Conservation (phyloP, 1,140 invertebrate genomes). For the Idris sp. region DNA sequence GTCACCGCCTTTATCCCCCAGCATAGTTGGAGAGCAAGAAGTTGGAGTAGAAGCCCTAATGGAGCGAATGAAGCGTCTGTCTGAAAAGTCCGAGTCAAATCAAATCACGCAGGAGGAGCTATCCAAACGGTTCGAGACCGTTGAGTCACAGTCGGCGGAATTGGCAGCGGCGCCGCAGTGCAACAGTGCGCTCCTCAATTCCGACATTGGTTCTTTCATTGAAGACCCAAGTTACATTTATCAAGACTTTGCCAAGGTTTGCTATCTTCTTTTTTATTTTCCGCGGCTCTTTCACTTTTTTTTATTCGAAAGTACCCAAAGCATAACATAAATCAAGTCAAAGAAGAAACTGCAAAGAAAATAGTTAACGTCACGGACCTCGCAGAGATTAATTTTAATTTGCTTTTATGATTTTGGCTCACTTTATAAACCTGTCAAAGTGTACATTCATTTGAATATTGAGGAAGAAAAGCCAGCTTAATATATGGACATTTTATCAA, state of each 20-base stretch:
- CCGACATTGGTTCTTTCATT: slow-evolving; percentile 85
- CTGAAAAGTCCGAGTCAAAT: slow-evolving; percentile 82
- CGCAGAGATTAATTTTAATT: too few species aligned
- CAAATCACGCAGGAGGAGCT: slow-evolving; percentile 87
- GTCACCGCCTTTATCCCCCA: slow-evolving; percentile 77
- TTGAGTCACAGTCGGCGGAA: slow-evolving; percentile 87
- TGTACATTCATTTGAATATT: too few species aligned
- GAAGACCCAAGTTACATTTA: slow-evolving; percentile 89
- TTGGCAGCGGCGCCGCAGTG: slow-evolving; percentile 79
- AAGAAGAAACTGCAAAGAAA: too few species aligned
- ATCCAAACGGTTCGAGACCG: slow-evolving; percentile 86
- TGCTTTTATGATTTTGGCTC: too few species aligned
- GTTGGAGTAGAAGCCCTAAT: slow-evolving; percentile 87
- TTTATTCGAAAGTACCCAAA: too few species aligned
- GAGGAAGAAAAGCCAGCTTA: too few species aligned
- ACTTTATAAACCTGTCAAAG: too few species aligned
- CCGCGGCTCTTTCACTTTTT: too few species aligned
- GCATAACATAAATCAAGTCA: too few species aligned
- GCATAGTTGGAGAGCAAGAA: slow-evolving; percentile 78
- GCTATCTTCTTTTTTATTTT: slow-evolving; percentile 1
- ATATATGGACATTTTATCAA: too few species aligned
- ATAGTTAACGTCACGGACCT: too few species aligned
- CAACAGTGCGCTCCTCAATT: slow-evolving; percentile 74
- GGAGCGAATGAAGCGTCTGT: slow-evolving; percentile 89
- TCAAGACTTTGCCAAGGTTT: slow-evolving; percentile 88